These are phyloP conservation scores for Elachura formosa DNA, from an alignment of 2,113 vertebrate species.

Conservation along the genomic window DNA sequence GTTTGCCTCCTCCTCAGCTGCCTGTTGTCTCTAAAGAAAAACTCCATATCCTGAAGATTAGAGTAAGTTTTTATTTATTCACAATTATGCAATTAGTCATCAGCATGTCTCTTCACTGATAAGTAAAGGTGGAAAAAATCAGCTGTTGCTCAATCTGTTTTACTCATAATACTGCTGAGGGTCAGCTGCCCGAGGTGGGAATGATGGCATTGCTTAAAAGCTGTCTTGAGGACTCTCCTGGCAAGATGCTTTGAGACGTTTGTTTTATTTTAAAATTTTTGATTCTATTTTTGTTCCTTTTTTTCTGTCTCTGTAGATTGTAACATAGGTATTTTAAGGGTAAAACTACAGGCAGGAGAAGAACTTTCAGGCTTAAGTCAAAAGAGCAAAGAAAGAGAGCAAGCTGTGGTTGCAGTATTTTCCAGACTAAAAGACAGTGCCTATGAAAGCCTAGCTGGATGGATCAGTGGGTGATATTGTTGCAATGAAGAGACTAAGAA, in stretches of 20 bases:
- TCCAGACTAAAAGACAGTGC: not conserved
- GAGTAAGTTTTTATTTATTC: constrained; percentile 17
- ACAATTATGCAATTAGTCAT: not conserved
- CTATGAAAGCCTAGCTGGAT: not conserved
- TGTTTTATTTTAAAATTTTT: not conserved
- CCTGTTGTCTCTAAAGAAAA: not conserved
- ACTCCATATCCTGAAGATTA: not conserved
- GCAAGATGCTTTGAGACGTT: not conserved
- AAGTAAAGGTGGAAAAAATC: not conserved
- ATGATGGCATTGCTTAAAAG: not conserved
- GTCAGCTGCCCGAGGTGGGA: not conserved
- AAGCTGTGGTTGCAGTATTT: not conserved
- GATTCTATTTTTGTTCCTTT: not conserved
- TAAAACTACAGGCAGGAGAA: not conserved
- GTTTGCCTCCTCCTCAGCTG: constrained; percentile 20
- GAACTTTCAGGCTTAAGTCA: not conserved
- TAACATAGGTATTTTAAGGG: not conserved
- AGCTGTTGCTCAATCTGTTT: not conserved
- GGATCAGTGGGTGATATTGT: not conserved
- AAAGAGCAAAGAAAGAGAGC: not conserved
- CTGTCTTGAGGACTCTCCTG: not conserved
- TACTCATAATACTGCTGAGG: not conserved
- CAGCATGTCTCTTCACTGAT: not conserved
- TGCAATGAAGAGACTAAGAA: not conserved
- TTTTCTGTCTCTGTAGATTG: not conserved